Evolutionary conservation across 2,113 vertebrate species (phyloP), one percentile per base, ranked within the genome.

Genomic region (Odocoileus virginianus): DNA sequence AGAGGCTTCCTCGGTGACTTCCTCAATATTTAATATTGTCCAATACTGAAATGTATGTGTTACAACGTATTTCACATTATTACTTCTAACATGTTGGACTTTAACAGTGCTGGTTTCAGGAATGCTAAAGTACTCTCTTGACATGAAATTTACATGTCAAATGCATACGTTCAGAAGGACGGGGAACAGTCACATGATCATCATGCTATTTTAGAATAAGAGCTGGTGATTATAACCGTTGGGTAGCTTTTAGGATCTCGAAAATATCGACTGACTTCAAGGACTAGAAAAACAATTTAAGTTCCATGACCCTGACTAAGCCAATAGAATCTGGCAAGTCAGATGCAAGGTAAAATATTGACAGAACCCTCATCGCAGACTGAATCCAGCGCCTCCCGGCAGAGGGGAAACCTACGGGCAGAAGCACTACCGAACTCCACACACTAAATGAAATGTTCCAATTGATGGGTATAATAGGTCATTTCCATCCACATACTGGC

Each of bases 231-330:
- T 47, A 21, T 15, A 95, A 43, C 43, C 67, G 8, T 47, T 23
- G 30, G 82, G 55, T 54, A 21, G 54, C 74, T 92, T 90, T 92
- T 60, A 91, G 86, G 76, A 94, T 88, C 85, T 93, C 52, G 50
- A 96, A 96, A 96, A 91, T 97, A 94, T 36, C 89, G 97, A 97
- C 95, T 94, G 16, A 90, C 85, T 89, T 95, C 82, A 89, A 96
- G 93, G 91, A 89, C 89, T 84, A 6, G 54, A 47, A 81, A 95
- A 97, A 95, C 82, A 93, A 21, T 96, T 98, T 96, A 54, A 87
- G 67, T 79, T 94, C 67, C n/a, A 16, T 95, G 96, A 85, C 93
- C 95, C 84, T 87, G 54, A 90, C 85, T 93, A 78, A 94, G 89
- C 93, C 91, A 78, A 10, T 23, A 81, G 76, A 27, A 57, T 54